A percentile compares a stretch with the other conserved stretches of the same genome.
Conservation (phyloP, 1,140 invertebrate species). For the Aphelenchoides fujianensis region DNA sequence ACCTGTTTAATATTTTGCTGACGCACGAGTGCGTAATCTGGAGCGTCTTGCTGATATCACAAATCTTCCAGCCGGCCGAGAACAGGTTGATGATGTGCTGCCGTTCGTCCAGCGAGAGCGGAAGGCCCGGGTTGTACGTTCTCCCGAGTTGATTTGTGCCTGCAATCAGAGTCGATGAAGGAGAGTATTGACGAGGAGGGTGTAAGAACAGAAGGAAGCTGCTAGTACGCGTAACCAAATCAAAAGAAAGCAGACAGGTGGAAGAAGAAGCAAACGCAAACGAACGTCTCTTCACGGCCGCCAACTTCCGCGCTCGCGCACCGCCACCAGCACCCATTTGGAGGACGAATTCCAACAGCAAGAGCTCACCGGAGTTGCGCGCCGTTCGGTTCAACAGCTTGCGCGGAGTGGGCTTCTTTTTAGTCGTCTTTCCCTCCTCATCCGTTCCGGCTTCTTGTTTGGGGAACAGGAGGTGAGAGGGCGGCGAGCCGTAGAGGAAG, state of each 20-base stretch:
- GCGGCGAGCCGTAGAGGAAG: too few relatives aligned
- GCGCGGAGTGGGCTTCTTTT: not conserved
- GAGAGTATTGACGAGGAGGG: not conserved
- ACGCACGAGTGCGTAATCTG: conserved; percentile 61
- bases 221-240: not conserved
- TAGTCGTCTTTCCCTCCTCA: not conserved
- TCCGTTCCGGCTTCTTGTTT: not conserved
- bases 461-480: not conserved
- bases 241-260: not conserved
- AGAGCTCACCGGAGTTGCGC: not conserved
- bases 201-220: not conserved
- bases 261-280: too few relatives aligned
- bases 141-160: conserved; percentile 59
- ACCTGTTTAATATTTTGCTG: conserved; percentile 60
- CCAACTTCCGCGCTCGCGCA: too few relatives aligned
- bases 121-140: conserved; percentile 56
- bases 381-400: not conserved
- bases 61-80: conserved; percentile 61
- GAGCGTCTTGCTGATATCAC: conserved; percentile 59
- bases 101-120: conserved; percentile 55
- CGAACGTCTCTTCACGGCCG: too few relatives aligned
- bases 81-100: conserved; percentile 57
- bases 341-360: not conserved
- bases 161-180: conserved; percentile 22
- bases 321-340: too few relatives aligned